Conservation (phyloP, 2,888 invertebrate genomes). For the Sabellastarte sp. region DNA sequence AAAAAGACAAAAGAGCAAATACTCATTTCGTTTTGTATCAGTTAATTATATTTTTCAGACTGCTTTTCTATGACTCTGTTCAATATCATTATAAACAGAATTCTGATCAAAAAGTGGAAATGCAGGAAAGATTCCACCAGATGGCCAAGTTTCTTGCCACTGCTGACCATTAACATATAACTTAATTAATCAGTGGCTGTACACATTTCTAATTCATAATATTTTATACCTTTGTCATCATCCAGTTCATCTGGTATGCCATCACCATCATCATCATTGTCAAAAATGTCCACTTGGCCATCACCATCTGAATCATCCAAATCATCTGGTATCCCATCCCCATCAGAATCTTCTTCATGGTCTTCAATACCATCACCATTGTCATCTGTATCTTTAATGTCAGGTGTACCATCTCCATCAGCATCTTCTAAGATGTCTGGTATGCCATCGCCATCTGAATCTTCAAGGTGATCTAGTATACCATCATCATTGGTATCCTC, state of each 20-base stretch:
- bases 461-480: constrained; percentile 34
- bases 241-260: constrained; percentile 33
- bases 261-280: constrained; percentile 30
- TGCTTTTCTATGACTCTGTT: too few species aligned
- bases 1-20: too few species aligned
- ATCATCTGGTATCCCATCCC: constrained; percentile 52
- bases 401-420: constrained; percentile 54
- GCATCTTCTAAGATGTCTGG: constrained; percentile 37
- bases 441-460: constrained; percentile 51
- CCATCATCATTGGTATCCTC: constrained; percentile 31
- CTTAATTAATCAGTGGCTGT: too few species aligned
- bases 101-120: too few species aligned
- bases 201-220: too few species aligned
- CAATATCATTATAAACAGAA: too few species aligned
- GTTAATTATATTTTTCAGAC: too few species aligned
- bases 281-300: constrained; percentile 41
- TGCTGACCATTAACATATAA: too few species aligned
- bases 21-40: too few species aligned
- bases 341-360: constrained; percentile 36
- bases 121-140: too few species aligned
- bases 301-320: constrained; percentile 36
- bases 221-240: constrained; percentile 20
- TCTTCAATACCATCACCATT: constrained; percentile 53
- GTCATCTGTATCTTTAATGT: constrained; percentile 36
- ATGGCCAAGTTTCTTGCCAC: too few species aligned